Evolutionary conservation across 2,888 invertebrate genomes (phyloP).

Genomic region (Brachypalpus laphriformis): DNA sequence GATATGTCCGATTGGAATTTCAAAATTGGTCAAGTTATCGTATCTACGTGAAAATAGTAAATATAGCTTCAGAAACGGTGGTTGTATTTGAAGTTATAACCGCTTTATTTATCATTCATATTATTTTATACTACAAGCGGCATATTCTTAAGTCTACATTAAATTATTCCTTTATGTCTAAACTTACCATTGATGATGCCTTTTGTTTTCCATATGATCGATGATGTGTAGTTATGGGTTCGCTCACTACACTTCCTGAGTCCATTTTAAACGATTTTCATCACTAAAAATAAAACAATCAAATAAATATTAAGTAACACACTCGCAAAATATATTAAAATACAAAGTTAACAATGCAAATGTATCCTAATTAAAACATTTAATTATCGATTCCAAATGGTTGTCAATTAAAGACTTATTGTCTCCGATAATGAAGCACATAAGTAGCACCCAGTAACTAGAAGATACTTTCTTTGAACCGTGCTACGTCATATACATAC

Average conservation of each 20-base stretch:
- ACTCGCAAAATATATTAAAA: background rate
- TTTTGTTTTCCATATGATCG: constrained; percentile 82
- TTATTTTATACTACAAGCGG: too few species aligned
- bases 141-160: too few species aligned
- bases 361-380: background rate
- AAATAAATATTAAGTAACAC: background rate
- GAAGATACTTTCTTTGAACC: background rate
- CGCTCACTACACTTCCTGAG: constrained; percentile 81
- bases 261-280: constrained; percentile 78
- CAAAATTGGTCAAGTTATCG: too few species aligned
- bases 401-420: background rate
- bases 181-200: constrained; percentile 82
- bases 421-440: background rate
- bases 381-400: background rate
- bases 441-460: background rate
- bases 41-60: too few species aligned
- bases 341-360: background rate
- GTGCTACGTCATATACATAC: constrained; percentile 8
- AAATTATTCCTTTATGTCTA: background rate
- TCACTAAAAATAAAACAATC: constrained; percentile 46
- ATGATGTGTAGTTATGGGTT: constrained; percentile 82
- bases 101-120: too few species aligned
- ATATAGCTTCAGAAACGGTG: too few species aligned
- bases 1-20: too few species aligned
- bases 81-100: too few species aligned